Evolutionary conservation across 2,113 vertebrate genomes (phyloP), one percentile per base, ranked within the genome.

Genomic region (Lathamus discolor): DNA sequence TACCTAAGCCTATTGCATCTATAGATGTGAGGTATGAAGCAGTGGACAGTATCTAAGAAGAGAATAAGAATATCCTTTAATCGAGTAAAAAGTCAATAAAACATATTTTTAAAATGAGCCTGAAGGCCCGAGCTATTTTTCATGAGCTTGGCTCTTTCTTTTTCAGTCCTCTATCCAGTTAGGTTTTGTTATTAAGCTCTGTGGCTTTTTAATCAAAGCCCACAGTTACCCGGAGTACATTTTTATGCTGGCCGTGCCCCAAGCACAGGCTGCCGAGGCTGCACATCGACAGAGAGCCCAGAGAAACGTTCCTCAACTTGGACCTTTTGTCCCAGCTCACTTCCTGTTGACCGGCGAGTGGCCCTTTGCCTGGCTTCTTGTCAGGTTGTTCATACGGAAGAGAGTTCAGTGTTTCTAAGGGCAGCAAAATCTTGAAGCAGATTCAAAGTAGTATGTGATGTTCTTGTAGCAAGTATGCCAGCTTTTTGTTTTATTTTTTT

Each of bases 251-350:
- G 97, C 98, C 91, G 13, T 90, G 90, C 82, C 95, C 93, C 95
- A 97, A 96, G 93, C 35, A 44, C 94, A 97, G 90, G 97, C 97
- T 98, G 97, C 98, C 92, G 97, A 95, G 97, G 96, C 95, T 92
- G 96, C 95, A 83, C 94, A 97, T 98, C 86, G 54, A 98, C 98
- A 98, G 97, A 97, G 98, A 97, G 97, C 95, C 87, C 96, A 44
- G 96, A 96, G 91, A 66, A 89, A 91, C 96, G 97, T 98, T 99
- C 98, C 97, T 98, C 94, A 98, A 97, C 98, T 98, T 96, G 97
- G 98, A 98, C 98, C 98, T 98, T 98, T 98, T 98, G 98, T 98
- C 97, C 97, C 84, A 59, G 82, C 96, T 97, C 96, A 97, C 97
- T 98, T 98, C 98, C 98, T 98, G 97, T 97, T 98, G 98, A 98